Evolutionary conservation across 1,140 invertebrate species (phyloP), one percentile per base, ranked within the genome.

Genomic region (Mycetomoellerius zeteki): DNA sequence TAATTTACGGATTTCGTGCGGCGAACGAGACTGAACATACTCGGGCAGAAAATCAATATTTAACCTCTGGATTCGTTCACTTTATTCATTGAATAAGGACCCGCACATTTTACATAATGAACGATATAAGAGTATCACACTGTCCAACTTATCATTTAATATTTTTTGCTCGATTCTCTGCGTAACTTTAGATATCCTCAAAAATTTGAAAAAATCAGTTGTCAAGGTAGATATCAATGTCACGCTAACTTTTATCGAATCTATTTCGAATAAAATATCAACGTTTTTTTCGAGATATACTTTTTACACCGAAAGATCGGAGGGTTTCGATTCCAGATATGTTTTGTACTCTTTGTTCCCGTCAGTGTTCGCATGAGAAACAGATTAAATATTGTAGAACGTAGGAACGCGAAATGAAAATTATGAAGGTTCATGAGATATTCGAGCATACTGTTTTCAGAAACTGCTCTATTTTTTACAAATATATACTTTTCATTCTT

Each of bases 31-130:
- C 52, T 73, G 80, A 82, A 60, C 24, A 43, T 43, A 60, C 54
- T 75, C 69, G 37, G 80, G 37, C 54, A 75, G 80, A 84, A 82
- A 84, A 84, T 84, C 80, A 84, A 84, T 84, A 84, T 84, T 84
- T 84, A 84, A 60, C 80, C 52, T 56, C 50, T 75, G 54, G 27
- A 84, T 62, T 75, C 80, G 54, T 84, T 75, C 54, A 71, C n/a
- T 71, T 60, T 8, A 84, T 75, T 82, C 65, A 19, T 60, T 60
- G 27, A 6, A 62, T 75, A 84, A 84, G 80, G 16, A 56, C 4
- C 14, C 69, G 5, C 19, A 24, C n/a, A 58, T 60, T 58, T 50
- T 50, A 60, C 27, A 75, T 47, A 19, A 19, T 60, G 60, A 84
- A 75, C 3, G 52, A 37, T 30, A 62, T 14, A 30, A 60, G 37